Evolutionary conservation across 53 echinoderm and acorn worm species (phyloP), one percentile per base, ranked within the genome.

Genomic region (Paracentrotus lividus): DNA sequence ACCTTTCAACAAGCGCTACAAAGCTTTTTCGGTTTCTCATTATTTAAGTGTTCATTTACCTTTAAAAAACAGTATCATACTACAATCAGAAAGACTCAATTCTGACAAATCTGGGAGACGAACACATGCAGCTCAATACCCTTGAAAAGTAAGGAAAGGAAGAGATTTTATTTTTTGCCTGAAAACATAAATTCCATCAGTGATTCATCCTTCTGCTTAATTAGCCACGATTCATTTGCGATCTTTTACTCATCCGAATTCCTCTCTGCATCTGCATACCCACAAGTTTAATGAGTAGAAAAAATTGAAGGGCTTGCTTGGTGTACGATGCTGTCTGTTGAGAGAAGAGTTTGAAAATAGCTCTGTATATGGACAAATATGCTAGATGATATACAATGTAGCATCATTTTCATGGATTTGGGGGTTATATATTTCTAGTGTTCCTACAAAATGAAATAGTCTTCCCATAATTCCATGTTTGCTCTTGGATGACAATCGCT

Each of bases 141-240:
- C 10, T 76, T 76, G 42, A 76, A 40, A 65, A 7, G 65, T 24
- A 65, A 31, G 18, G 76, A 42, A n/a, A 47, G 3, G 81, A 81
- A 47, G 81, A 81, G 24, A 24, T 24, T 49, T 81, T n/a, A 36
- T 27, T 8, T 40, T 72, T 14, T 81, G 47, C 81, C 81, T 81
- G 26, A 13, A 81, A 56, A 86, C 20, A 38, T 86, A 56, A 56
- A 86, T 86, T 86, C 86, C 86, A 55, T 31, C 56, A 86, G 65
- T 89, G 89, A 89, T 61, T 89, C 89, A 89, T 89, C 89, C 89
- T 89, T 89, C 89, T 45, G 44, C 61, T 89, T 89, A 89, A 89
- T 89, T 89, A 89, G 42, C 60, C 66, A 42, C 42, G 65, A 38
- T 89, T 64, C 89, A 89, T 89, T 89, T 60, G 66, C 89, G 65